Conservation (phyloP, 2,797 vertebrate species). For the Buceros bicornis region DNA sequence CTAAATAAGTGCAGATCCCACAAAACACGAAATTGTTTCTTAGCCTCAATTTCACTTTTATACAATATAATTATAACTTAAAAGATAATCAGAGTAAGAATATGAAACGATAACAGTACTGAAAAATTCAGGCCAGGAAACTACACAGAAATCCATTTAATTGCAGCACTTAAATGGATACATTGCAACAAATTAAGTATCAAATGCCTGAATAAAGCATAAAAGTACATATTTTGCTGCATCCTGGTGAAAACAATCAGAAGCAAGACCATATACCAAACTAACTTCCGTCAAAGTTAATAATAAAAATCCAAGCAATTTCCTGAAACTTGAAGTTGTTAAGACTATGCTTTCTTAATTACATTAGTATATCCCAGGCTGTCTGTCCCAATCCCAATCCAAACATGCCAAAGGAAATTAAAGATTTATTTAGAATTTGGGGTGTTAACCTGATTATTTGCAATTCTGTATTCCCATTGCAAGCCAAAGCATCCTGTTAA, state of each 20-base stretch:
- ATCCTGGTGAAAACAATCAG: not conserved
- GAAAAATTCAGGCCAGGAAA: not conserved
- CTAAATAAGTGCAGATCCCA: not conserved
- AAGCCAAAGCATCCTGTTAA: not conserved
- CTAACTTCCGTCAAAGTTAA: not conserved
- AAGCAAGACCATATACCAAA: not conserved
- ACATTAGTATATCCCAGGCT: not conserved
- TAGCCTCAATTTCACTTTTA: not conserved
- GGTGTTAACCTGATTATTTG: not conserved
- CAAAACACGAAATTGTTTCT: not conserved
- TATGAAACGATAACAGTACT: not conserved
- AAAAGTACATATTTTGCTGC: not conserved
- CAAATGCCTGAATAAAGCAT: not conserved
- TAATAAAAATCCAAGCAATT: not conserved
- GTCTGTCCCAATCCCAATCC: not conserved
- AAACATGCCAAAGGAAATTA: not conserved
- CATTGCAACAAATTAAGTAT: not conserved
- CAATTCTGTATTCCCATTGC: not conserved
- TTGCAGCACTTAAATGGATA: not conserved
- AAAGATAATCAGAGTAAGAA: not conserved
- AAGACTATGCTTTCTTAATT: not conserved
- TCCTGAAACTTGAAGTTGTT: not conserved
- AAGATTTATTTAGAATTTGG: not conserved
- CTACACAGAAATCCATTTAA: not conserved
- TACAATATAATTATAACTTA: not conserved